Evolutionary conservation across 2,888 invertebrate species (phyloP), one percentile per base, ranked within the genome.

Genomic region (Nemoura dubitans): DNA sequence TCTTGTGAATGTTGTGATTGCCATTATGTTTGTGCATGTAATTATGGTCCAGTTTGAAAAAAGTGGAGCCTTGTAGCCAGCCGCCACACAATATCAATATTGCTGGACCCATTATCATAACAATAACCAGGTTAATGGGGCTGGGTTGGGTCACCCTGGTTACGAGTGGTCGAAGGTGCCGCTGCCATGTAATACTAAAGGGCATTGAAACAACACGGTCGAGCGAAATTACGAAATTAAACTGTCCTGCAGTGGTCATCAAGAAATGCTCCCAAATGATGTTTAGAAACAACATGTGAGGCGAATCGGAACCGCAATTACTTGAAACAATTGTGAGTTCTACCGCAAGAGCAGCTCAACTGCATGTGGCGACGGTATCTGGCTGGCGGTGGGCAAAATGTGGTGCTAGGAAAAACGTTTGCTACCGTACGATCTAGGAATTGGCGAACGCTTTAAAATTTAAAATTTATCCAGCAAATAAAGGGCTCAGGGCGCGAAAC

Each of bases 251-350:
- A 59, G 59, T 10, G 59, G 59, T 21, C 59, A 59, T 59, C 59
- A 59, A 59, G 59, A 59, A 59, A 59, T 59, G 59, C 14, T 59
- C 59, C 59, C 59, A 59, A 59, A 59, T 59, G 59, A 59, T 59
- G 59, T 59, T 59, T 21, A 59, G 59, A 59, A 59, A 59, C 59
- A 59, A 59, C 59, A 59, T 59, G 59, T 59, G 59, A 59, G 59
- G 59, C 59, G 59, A 59, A 59, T 59, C 21, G 59, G 3, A 59
- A 59, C 59, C 59, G 59, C 59, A 59, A 59, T 59, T 59, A 59
- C 59, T 16, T 59, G 59, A 59, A 59, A 59, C 59, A 59, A 59
- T 59, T 59, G 59, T 59, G 21, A 59, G 14, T 21, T 59, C 59
- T 7, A 1, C 59, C 10, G 36, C 36, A 36, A 7, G 59, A 21